Evolutionary conservation across 2,888 invertebrate genomes (phyloP).

Genomic region (Acrobasis consociella): DNA sequence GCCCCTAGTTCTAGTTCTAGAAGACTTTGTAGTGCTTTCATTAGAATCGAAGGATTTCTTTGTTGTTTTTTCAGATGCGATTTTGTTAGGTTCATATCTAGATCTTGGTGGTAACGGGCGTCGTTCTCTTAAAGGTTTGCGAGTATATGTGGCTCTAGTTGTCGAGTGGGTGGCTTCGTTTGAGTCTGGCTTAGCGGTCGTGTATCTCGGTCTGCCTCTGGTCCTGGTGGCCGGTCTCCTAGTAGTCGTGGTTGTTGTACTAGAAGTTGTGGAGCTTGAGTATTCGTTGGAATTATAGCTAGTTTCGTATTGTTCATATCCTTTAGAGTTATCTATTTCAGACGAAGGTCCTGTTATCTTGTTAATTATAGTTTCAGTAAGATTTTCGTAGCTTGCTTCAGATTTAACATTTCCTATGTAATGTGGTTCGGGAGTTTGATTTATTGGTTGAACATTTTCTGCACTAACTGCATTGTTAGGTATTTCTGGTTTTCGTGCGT

Average conservation of each 20-base stretch:
- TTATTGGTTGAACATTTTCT: slow-evolving; percentile 32
- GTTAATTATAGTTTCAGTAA: slow-evolving; percentile 46
- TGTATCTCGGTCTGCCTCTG: slow-evolving; percentile 71
- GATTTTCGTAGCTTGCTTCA: slow-evolving; percentile 45
- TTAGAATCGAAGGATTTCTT: slow-evolving; percentile 52
- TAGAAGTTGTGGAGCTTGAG: slow-evolving; percentile 53
- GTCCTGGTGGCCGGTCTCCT: slow-evolving; percentile 58
- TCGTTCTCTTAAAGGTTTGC: slow-evolving; percentile 79
- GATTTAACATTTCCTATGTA: slow-evolving; percentile 48
- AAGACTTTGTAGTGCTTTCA: slow-evolving; percentile 64
- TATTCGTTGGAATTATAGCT: slow-evolving; percentile 48
- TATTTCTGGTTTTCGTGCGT: slow-evolving; percentile 51
- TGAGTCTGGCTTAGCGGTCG: slow-evolving; percentile 66
- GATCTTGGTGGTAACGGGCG: slow-evolving; percentile 66
- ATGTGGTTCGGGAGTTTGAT: slow-evolving; percentile 38
- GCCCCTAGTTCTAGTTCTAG: slow-evolving; percentile 74
- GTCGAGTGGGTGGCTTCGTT: slow-evolving; percentile 54
- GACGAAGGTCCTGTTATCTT: slow-evolving; percentile 40
- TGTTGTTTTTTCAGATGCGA: slow-evolving; percentile 62
- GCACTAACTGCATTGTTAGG: slow-evolving; percentile 35
- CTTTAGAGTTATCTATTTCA: slow-evolving; percentile 46
- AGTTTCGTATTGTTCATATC: slow-evolving; percentile 55
- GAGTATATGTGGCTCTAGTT: slow-evolving; percentile 64
- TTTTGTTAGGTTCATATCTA: slow-evolving; percentile 68
- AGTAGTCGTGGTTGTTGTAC: slow-evolving; percentile 63